Percentiles rank a stretch among this genome's conserved stretches.
These are phyloP conservation scores for Emys orbicularis DNA, from an alignment of 2,797 vertebrate species.

Conservation along the genomic window DNA sequence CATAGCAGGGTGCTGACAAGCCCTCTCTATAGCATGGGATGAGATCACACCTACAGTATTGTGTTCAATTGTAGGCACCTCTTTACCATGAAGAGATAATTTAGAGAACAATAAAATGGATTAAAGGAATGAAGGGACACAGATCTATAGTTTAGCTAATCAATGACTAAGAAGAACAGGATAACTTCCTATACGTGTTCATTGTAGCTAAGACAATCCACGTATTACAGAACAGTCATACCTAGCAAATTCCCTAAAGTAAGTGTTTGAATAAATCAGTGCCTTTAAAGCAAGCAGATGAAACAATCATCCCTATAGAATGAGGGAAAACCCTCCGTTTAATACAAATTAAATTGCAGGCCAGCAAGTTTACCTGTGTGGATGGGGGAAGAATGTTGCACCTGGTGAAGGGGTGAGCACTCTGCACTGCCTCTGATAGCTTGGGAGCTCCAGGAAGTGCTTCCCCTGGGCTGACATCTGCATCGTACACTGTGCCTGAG, in stretches of 20 bases:
- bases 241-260: not conserved
- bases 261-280: not conserved
- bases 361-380: not conserved
- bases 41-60: too few species aligned
- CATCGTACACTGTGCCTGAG: not conserved
- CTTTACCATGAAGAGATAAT: too few species aligned
- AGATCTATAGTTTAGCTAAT: too few species aligned
- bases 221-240: not conserved
- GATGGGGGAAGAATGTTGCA: too few species aligned
- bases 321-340: not conserved
- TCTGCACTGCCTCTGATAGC: not conserved
- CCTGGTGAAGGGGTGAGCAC: too few species aligned
- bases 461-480: too few species aligned
- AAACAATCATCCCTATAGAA: not conserved
- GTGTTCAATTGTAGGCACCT: too few species aligned
- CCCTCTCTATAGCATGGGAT: too few species aligned
- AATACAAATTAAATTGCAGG: not conserved
- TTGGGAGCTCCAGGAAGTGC: not conserved
- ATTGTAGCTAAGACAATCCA: not conserved
- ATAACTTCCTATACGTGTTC: not conserved
- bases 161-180: too few species aligned
- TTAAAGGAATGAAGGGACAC: too few species aligned
- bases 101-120: too few species aligned
- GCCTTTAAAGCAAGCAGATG: not conserved
- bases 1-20: too few species aligned